phyloP scores from a whole-genome alignment of 2,797 vertebrate species.

The Pantherophis alleghaniensis region DNA sequence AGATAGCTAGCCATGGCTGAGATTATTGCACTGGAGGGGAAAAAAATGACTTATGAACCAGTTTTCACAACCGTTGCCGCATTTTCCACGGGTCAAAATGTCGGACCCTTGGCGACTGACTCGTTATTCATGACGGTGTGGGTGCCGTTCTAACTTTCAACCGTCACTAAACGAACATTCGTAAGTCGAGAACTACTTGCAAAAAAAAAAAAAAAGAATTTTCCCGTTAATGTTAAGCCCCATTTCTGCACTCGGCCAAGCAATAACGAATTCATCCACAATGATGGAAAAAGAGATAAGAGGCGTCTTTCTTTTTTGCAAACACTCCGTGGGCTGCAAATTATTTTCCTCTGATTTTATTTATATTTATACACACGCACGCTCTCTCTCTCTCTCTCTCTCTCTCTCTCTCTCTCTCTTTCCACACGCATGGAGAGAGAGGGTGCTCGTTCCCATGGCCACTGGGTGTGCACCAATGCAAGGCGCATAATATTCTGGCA shows the following conservation, averaged over 20 bases:
- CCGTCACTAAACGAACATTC: neutral
- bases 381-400: neutral
- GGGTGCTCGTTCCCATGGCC: conserved; percentile 60
- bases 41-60: too few relatives aligned
- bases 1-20: too few relatives aligned
- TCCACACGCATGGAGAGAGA: conserved; percentile 5
- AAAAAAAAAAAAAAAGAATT: conserved; percentile 37
- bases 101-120: too few relatives aligned
- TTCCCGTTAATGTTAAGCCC: neutral
- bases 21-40: too few relatives aligned
- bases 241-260: conserved; percentile 1
- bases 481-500: conserved; percentile 38
- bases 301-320: conserved; percentile 42
- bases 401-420: neutral
- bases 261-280: neutral
- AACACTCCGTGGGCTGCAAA: conserved; percentile 30
- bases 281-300: conserved; percentile 19
- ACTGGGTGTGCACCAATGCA: conserved; percentile 39
- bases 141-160: neutral
- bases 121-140: too few relatives aligned
- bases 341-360: neutral
- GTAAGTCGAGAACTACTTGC: neutral
- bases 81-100: too few relatives aligned
- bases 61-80: too few relatives aligned
- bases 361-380: neutral